These are phyloP conservation scores for Pediacus dermestoides DNA, from an alignment of 2,888 invertebrate genomes.

Conservation along the genomic window DNA sequence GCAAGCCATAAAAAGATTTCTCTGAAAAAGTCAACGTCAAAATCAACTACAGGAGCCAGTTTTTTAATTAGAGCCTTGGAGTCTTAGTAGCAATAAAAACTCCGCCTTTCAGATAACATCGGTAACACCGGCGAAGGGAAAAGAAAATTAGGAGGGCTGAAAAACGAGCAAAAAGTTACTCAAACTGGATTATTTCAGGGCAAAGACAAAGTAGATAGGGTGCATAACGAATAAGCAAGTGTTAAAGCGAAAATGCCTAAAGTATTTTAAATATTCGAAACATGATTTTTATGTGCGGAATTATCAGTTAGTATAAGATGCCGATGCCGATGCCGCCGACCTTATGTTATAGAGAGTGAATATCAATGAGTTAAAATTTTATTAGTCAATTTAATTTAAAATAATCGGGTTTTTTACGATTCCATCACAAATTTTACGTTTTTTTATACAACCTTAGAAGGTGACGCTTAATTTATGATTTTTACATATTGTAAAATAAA, in stretches of 20 bases:
- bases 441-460: too few relatives aligned
- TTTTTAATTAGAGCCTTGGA: constrained; percentile 41
- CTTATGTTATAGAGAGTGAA: constrained; percentile 1
- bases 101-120: constrained; percentile 39
- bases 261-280: constrained; percentile 30
- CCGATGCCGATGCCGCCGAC: not conserved
- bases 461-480: too few relatives aligned
- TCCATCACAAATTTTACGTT: too few relatives aligned
- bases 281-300: constrained; percentile 30
- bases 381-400: constrained; percentile 2
- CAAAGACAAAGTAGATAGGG: constrained; percentile 36
- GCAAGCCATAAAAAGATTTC: constrained; percentile 13
- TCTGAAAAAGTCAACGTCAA: constrained; percentile 18
- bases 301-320: constrained; percentile 11
- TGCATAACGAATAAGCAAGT: constrained; percentile 42
- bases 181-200: constrained; percentile 41
- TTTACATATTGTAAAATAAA: too few relatives aligned
- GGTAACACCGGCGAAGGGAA: constrained; percentile 33
- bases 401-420: too few relatives aligned
- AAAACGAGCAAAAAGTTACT: constrained; percentile 37
- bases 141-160: constrained; percentile 41
- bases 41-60: constrained; percentile 32
- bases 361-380: constrained; percentile 4
- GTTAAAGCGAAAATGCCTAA: constrained; percentile 37
- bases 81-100: constrained; percentile 37